Evolutionary conservation across 2,797 vertebrate species (phyloP), one percentile per base, ranked within the genome.

Genomic region (Schizopygopsis pylzovi): DNA sequence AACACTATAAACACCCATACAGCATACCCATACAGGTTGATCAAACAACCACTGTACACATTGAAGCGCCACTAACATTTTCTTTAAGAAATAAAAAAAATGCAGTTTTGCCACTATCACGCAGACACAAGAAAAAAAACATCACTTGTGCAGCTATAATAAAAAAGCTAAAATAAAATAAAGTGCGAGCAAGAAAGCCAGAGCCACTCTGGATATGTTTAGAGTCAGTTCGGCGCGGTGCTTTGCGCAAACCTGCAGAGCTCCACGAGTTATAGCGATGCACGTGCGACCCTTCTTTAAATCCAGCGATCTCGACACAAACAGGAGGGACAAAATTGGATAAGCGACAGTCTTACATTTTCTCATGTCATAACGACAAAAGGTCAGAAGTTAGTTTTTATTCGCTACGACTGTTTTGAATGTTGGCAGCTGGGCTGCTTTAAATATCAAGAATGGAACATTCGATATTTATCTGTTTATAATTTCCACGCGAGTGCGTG

Each of bases 211-310:
- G 33, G 39, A 59, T 7, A 72, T 59, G 49, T 13, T 13, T 3
- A 6, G 20, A 63, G 4, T 56, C 47, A 39, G 11, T 68, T 49
- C 39, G 4, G 25, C 39, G 71, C 63, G 45, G 56, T 39, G 0
- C 16, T 49, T 25, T 52, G 78, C 28, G 18, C 15, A 37, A 73
- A 63, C 22, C 6, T 13, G 67, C 6, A 39, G 76, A 79, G 67
- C 13, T 70, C 7, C 39, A 80, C 25, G 41, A 78, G 72, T 47
- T 70, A 39, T 39, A 86, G 79, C 1, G 65, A 86, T 82, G 72
- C 72, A 78, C 52, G 49, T 45, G 61, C 79, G 37, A 86, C 25
- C 3, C 5, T 67, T 39, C 20, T 16, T 61, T 5, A 82, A 82
- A 67, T 54, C 15, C 4, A 45, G 43, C 45, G 33, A 76, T 22